Evolutionary conservation across 2,888 invertebrate species (phyloP).

Genomic region (Furcula furcula): DNA sequence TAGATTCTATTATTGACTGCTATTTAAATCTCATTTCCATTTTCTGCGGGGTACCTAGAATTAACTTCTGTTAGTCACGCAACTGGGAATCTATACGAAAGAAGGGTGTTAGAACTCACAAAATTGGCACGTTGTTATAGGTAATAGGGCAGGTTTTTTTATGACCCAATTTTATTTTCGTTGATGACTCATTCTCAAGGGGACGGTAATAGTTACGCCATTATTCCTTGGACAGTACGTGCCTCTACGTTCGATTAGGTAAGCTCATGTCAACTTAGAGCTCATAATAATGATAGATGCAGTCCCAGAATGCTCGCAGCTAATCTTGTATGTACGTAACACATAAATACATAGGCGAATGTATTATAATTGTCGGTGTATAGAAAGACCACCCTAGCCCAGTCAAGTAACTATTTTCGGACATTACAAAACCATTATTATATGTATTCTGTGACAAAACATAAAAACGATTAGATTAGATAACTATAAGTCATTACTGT

Average conservation of each 20-base stretch:
- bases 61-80: constrained; percentile 28
- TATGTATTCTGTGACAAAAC: too few species aligned
- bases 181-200: constrained; percentile 23
- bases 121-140: background rate
- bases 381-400: too few species aligned
- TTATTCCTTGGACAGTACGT: constrained; percentile 14
- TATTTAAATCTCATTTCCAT: constrained; percentile 11
- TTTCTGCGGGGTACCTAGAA: constrained; percentile 9
- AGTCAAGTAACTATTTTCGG: constrained; percentile 2
- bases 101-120: background rate
- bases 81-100: constrained; percentile 12
- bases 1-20: constrained; percentile 9
- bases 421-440: background rate
- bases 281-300: too few species aligned
- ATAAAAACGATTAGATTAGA: constrained; percentile 29
- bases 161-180: constrained; percentile 17
- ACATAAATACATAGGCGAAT: too few species aligned
- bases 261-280: too few species aligned
- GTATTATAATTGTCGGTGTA: too few species aligned
- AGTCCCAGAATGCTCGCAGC: too few species aligned
- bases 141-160: constrained; percentile 7
- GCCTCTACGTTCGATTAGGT: too few species aligned
- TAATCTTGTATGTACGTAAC: too few species aligned
- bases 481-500: constrained; percentile 9
- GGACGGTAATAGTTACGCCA: constrained; percentile 27